These are phyloP conservation scores for Acanthosepion pharaonis DNA, from an alignment of 2,888 invertebrate species.

Conservation along the genomic window DNA sequence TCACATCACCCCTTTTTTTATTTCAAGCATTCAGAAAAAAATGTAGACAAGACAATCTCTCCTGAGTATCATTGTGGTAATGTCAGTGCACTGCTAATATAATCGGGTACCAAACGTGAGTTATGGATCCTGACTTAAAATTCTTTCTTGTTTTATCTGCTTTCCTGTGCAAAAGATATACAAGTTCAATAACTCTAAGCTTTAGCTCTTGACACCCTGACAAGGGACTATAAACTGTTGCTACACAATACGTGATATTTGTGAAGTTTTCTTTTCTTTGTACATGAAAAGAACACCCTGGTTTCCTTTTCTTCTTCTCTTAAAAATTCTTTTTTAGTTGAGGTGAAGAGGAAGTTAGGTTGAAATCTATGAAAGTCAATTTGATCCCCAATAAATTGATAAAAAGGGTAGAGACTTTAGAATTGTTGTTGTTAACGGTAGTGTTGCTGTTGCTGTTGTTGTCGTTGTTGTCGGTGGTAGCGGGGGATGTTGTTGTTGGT, in stretches of 20 bases:
- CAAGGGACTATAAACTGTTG: constrained; percentile 4
- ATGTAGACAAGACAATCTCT: not conserved
- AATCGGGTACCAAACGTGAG: not conserved
- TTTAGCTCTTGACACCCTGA: not conserved
- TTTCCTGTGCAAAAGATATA: not conserved
- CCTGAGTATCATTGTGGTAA: not conserved
- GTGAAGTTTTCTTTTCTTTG: not conserved
- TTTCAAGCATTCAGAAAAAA: not conserved
- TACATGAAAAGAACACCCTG: not conserved
- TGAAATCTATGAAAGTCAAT: not conserved
- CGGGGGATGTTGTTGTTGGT: not conserved
- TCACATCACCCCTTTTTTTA: not conserved
- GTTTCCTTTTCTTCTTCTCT: not conserved
- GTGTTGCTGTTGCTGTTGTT: not conserved
- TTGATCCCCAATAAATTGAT: not conserved
- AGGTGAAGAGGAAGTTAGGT: not conserved
- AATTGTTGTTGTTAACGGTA: not conserved
- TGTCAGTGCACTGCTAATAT: not conserved
- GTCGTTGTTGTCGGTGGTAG: not conserved
- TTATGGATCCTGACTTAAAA: not conserved
- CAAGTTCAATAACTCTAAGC: not conserved
- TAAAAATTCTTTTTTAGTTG: not conserved
- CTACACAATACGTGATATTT: not conserved
- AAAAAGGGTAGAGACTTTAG: not conserved
- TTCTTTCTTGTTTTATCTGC: not conserved